A percentile compares a stretch with the other conserved stretches of the same genome.
phyloP scores from a whole-genome alignment of 2,888 invertebrate genomes.

The Vannuccia rotundouncinata region DNA sequence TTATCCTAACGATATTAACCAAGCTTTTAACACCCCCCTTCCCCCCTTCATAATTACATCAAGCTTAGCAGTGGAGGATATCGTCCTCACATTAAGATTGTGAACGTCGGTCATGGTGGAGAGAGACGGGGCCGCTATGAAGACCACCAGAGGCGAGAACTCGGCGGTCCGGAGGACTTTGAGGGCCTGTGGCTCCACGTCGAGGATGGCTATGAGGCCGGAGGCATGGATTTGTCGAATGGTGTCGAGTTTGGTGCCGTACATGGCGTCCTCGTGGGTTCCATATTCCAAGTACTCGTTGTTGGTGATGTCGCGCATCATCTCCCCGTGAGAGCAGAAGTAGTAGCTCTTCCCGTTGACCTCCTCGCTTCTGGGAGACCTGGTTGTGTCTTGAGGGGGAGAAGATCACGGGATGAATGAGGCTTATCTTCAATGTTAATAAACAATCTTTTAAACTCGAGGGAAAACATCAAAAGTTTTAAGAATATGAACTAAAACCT shows the following conservation, averaged over 20 bases:
- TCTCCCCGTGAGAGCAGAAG: slow-evolving; percentile 90
- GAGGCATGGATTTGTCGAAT: slow-evolving; percentile 88
- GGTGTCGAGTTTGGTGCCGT: slow-evolving; percentile 91
- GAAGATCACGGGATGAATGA: background rate
- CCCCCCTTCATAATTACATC: too few species aligned
- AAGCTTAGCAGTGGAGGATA: too few species aligned
- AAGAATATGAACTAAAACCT: too few species aligned
- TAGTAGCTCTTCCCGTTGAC: slow-evolving; percentile 92
- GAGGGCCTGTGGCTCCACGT: slow-evolving; percentile 91
- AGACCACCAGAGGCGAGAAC: slow-evolving; percentile 95
- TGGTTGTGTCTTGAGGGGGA: slow-evolving; percentile 72
- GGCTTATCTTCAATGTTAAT: too few species aligned
- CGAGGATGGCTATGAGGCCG: slow-evolving; percentile 87
- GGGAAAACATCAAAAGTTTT: too few species aligned
- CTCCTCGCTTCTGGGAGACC: slow-evolving; percentile 83
- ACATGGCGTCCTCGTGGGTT: slow-evolving; percentile 95
- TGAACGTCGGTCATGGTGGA: slow-evolving; percentile 40
- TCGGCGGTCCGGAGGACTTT: slow-evolving; percentile 92
- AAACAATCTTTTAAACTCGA: too few species aligned
- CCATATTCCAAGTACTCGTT: slow-evolving; percentile 94
- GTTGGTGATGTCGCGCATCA: slow-evolving; percentile 93
- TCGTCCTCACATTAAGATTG: slow-evolving; percentile 41
- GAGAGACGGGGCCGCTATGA: slow-evolving; percentile 79
- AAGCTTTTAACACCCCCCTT: too few species aligned
- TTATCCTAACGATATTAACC: too few species aligned